A percentile compares a stretch with the other conserved stretches of the same genome.
Conservation (phyloP, 2,113 vertebrate genomes). For the Canis aureus region DNA sequence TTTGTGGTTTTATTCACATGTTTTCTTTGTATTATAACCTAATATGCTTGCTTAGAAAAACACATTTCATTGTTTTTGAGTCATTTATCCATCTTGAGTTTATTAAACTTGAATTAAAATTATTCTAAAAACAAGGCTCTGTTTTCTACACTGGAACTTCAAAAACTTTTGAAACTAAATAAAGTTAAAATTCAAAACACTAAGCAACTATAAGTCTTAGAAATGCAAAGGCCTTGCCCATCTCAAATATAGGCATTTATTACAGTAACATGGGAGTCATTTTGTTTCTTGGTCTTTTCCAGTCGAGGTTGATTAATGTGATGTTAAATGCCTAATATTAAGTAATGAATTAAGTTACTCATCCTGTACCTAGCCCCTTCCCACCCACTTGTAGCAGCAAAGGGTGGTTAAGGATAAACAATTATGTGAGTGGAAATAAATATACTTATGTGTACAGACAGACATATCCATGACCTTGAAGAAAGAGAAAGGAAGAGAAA, state of each 20-base stretch:
- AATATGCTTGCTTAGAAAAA: slow-evolving; percentile 79
- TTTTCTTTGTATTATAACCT: slow-evolving; percentile 77
- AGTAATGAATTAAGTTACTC: slow-evolving; percentile 40
- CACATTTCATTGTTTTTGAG: slow-evolving; percentile 84
- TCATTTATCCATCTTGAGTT: slow-evolving; percentile 83
- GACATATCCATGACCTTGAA: background rate
- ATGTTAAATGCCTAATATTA: slow-evolving; percentile 39
- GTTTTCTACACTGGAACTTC: slow-evolving; percentile 70
- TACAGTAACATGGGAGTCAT: background rate
- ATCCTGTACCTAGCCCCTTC: background rate
- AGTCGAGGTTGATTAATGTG: slow-evolving; percentile 7
- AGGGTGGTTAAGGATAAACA: background rate
- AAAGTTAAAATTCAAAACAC: slow-evolving; percentile 74
- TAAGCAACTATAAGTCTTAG: slow-evolving; percentile 62
- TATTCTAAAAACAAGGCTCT: slow-evolving; percentile 78
- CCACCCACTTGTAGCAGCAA: background rate
- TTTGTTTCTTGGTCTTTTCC: slow-evolving; percentile 5
- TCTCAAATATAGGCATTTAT: slow-evolving; percentile 57
- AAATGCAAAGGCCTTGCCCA: background rate
- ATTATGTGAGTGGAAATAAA: background rate
- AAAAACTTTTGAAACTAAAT: slow-evolving; percentile 76
- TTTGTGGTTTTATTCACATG: slow-evolving; percentile 71
- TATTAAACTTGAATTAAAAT: slow-evolving; percentile 85
- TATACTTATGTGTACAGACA: background rate
- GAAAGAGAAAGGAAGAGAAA: background rate